phyloP scores from a whole-genome alignment of 1,140 invertebrate genomes.

The Medauroidea extradentata region DNA sequence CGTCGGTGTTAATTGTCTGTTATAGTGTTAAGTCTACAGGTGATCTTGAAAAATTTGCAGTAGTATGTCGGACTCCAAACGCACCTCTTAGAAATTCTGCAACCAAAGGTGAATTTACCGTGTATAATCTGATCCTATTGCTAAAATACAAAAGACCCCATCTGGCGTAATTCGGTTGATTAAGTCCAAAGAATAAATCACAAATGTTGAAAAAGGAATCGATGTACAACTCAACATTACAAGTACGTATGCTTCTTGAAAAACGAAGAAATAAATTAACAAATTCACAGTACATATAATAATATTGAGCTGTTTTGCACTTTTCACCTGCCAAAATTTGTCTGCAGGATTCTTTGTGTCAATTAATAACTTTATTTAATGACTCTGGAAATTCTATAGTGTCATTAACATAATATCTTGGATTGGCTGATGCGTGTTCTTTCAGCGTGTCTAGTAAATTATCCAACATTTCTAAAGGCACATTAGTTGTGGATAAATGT shows the following conservation, averaged over 20 bases:
- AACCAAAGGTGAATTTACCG: constrained; percentile 18
- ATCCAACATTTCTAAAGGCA: constrained; percentile 11
- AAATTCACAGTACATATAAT: constrained; percentile 24
- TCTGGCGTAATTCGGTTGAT: constrained; percentile 34
- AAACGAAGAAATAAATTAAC: constrained; percentile 25
- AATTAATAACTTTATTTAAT: too few relatives aligned
- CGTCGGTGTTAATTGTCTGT: constrained; percentile 19
- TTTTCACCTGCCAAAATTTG: constrained; percentile 17
- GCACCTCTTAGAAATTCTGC: constrained; percentile 21
- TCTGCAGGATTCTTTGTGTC: too few relatives aligned
- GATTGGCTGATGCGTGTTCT: constrained; percentile 22
- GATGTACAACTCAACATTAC: constrained; percentile 30
- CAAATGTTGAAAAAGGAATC: constrained; percentile 24
- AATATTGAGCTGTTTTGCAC: neutral
- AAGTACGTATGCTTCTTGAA: constrained; percentile 27
- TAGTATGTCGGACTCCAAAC: constrained; percentile 25
- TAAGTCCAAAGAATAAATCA: constrained; percentile 32
- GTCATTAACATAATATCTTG: too few relatives aligned
- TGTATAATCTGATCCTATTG: neutral
- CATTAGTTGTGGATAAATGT: constrained; percentile 25
- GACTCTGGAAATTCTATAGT: too few relatives aligned
- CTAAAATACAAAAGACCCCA: constrained; percentile 25
- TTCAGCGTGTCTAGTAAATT: constrained; percentile 20
- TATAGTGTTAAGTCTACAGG: constrained; percentile 19
- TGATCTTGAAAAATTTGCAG: constrained; percentile 1